Evolutionary conservation across 2,113 vertebrate species (phyloP).

Genomic region (Pachypanchax playfairii): DNA sequence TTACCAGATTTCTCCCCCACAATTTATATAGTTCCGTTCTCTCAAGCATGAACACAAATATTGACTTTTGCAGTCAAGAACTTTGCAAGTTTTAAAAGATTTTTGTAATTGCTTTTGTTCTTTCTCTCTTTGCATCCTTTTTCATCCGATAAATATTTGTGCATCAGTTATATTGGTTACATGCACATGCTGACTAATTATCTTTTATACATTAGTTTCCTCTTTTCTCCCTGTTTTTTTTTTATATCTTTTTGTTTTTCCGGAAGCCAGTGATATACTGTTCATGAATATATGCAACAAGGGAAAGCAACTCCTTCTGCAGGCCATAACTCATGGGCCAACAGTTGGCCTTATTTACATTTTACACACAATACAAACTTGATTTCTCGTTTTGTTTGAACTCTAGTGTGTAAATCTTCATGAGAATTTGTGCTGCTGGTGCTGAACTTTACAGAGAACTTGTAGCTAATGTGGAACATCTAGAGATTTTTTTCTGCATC

Average conservation of each 20-base stretch:
- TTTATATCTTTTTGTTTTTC: conserved; percentile 54
- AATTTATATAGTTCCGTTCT: conserved; percentile 13
- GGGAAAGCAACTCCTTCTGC: conserved; percentile 63
- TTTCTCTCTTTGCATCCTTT: conserved; percentile 24
- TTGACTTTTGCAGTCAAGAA: not conserved
- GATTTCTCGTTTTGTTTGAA: conserved; percentile 69
- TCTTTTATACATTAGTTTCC: conserved; percentile 70
- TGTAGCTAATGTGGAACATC: no score
- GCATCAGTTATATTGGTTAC: conserved; percentile 75
- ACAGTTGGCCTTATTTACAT: conserved; percentile 81
- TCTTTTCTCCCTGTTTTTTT: conserved; percentile 50
- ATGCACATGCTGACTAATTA: conserved; percentile 75
- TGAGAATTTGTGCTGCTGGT: conserved; percentile 23
- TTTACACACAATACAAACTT: conserved; percentile 66
- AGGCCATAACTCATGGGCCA: conserved; percentile 79
- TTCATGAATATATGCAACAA: conserved; percentile 80
- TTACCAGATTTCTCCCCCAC: conserved; percentile 2
- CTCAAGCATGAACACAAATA: conserved; percentile 7
- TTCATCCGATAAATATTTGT: conserved; percentile 58
- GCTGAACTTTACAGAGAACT: conserved; percentile 16
- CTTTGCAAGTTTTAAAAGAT: conserved; percentile 20
- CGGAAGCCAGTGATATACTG: conserved; percentile 75
- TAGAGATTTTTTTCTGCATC: conserved; percentile 1
- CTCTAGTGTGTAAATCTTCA: conserved; percentile 62
- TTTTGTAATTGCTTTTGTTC: conserved; percentile 8